A percentile compares a stretch with the other conserved stretches of the same genome.
Evolutionary conservation across 2,113 vertebrate species (phyloP).

Genomic region (Mirza zaza): DNA sequence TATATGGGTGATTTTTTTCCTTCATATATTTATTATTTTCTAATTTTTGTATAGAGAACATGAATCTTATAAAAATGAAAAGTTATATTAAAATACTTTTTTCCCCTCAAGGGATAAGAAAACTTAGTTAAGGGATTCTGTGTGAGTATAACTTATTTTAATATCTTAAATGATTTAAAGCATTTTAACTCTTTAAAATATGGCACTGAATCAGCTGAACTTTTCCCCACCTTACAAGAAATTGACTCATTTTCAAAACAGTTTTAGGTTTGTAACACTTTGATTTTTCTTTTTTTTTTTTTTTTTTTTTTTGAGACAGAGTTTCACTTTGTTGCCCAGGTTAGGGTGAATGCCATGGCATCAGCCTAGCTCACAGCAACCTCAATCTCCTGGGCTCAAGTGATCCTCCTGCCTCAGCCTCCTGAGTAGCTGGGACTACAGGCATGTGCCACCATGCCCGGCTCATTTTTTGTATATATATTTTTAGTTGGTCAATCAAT

Average conservation of each 20-base stretch:
- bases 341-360: too few species aligned
- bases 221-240: background rate
- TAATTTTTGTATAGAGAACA: background rate
- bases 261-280: background rate
- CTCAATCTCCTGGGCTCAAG: too few species aligned
- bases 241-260: background rate
- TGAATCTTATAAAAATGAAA: constrained; percentile 14
- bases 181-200: background rate
- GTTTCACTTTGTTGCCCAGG: too few species aligned
- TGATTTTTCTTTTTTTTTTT: background rate
- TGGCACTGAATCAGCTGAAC: background rate
- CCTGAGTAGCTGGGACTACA: too few species aligned
- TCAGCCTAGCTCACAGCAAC: too few species aligned
- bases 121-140: background rate
- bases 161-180: background rate
- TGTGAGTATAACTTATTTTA: background rate
- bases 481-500: too few species aligned
- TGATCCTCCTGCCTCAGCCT: too few species aligned
- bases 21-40: background rate
- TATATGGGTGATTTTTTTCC: background rate
- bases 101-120: background rate
- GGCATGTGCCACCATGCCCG: too few species aligned
- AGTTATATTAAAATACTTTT: background rate
- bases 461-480: too few species aligned
- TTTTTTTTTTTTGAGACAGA: too few species aligned